These are phyloP conservation scores for Drosophila takahashii DNA, from an alignment of 1,140 invertebrate genomes.

Conservation along the genomic window DNA sequence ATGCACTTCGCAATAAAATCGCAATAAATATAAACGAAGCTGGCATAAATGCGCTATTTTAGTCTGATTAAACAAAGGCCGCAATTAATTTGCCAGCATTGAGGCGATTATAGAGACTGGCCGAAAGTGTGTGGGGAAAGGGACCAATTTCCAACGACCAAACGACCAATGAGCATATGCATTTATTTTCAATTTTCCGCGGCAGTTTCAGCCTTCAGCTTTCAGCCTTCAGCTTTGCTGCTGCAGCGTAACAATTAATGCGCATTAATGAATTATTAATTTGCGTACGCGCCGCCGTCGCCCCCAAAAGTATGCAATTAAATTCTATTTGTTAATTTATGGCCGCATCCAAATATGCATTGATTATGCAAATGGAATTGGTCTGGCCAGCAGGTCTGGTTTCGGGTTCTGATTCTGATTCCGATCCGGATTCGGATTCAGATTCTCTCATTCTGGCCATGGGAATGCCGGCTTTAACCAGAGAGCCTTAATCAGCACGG, in stretches of 20 bases:
- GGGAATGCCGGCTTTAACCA: conserved; percentile 36
- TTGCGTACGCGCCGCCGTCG: conserved; percentile 47
- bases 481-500: conserved; percentile 57
- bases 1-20: conserved; percentile 43
- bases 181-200: conserved; percentile 44
- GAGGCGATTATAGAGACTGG: conserved; percentile 35
- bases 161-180: conserved; percentile 54
- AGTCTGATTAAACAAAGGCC: conserved; percentile 62
- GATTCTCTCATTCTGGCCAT: neutral
- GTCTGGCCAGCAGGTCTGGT: conserved; percentile 22
- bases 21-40: conserved; percentile 65
- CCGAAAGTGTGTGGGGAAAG: neutral
- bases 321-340: conserved; percentile 83
- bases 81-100: conserved; percentile 67
- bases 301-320: conserved; percentile 76
- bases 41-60: conserved; percentile 67
- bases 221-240: conserved; percentile 33
- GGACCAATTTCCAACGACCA: no score
- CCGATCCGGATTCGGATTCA: conserved; percentile 2
- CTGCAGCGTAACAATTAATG: conserved; percentile 72
- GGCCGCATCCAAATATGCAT: conserved; percentile 74
- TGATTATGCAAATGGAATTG: conserved; percentile 81
- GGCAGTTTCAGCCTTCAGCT: conserved; percentile 48
- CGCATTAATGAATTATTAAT: conserved; percentile 82
- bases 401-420: conserved; percentile 1